A percentile compares a stretch with the other conserved stretches of the same genome.
Conservation (phyloP, 2,888 invertebrate species). For the Coecobrya sp. region DNA sequence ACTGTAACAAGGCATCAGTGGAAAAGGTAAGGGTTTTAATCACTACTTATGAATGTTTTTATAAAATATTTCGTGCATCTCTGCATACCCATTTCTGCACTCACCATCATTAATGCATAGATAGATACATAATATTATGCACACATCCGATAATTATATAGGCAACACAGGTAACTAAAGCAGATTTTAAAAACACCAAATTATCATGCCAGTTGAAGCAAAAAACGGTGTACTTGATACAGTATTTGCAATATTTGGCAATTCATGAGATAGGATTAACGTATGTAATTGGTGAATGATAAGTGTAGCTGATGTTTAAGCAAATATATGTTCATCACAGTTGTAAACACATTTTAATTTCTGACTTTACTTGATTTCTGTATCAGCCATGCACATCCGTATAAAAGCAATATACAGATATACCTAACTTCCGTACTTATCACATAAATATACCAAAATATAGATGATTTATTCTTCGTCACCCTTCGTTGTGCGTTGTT, state of each 20-base stretch:
- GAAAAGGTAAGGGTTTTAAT: constrained; percentile 31
- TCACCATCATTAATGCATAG: too few species aligned
- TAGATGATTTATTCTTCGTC: not conserved
- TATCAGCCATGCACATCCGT: constrained; percentile 47
- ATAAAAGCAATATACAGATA: not conserved
- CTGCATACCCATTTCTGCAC: not conserved
- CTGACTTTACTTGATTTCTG: constrained; percentile 10
- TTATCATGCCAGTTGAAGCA: not conserved
- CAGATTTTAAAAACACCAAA: not conserved
- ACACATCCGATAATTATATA: not conserved
- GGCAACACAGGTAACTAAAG: not conserved
- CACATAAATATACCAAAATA: not conserved
- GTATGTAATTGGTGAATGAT: too few species aligned
- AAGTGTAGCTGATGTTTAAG: not conserved
- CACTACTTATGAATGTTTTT: not conserved
- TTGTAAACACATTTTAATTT: not conserved
- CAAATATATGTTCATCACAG: not conserved
- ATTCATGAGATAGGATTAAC: not conserved
- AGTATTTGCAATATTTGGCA: not conserved
- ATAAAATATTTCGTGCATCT: not conserved
- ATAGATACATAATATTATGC: not conserved
- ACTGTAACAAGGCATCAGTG: not conserved
- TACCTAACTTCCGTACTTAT: constrained; percentile 41
- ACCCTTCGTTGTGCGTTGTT: not conserved
- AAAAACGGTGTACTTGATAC: not conserved